phyloP scores from a whole-genome alignment of 1,140 invertebrate species.

The Cotesia chilonis region DNA sequence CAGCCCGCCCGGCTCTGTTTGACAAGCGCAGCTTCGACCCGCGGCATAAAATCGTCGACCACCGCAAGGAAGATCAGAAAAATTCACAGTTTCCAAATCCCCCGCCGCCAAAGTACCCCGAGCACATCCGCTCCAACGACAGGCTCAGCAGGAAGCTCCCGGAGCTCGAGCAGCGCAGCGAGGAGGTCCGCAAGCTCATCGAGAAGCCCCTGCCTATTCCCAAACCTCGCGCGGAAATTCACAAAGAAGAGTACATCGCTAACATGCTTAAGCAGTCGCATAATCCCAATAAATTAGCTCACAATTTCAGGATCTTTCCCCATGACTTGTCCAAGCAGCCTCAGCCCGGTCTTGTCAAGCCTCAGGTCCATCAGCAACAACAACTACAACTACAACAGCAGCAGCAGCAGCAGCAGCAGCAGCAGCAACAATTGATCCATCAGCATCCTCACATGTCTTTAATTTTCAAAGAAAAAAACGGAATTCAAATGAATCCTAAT shows the following conservation, averaged over 20 bases:
- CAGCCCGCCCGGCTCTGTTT: slow-evolving; percentile 45
- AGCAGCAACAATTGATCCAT: slow-evolving; percentile 43
- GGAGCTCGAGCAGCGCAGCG: slow-evolving; percentile 55
- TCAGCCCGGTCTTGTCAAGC: neutral
- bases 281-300: slow-evolving; percentile 49
- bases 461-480: slow-evolving; percentile 55
- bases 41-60: slow-evolving; percentile 49
- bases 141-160: slow-evolving; percentile 43
- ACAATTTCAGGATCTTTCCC: slow-evolving; percentile 18
- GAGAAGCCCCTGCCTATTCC: slow-evolving; percentile 54
- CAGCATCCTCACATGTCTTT: slow-evolving; percentile 34
- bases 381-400: neutral
- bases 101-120: slow-evolving; percentile 46
- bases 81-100: slow-evolving; percentile 24
- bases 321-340: slow-evolving; percentile 28
- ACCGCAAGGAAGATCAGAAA: slow-evolving; percentile 55
- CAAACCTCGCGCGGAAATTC: slow-evolving; percentile 44
- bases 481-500: slow-evolving; percentile 35
- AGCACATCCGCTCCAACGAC: slow-evolving; percentile 44
- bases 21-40: slow-evolving; percentile 50
- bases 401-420: slow-evolving; percentile 40
- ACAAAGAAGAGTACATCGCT: slow-evolving; percentile 52
- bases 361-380: no score
- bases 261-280: slow-evolving; percentile 54
- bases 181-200: slow-evolving; percentile 59